Conservation (phyloP, 2,797 vertebrate genomes). For the Sebastes kiyomatsui region DNA sequence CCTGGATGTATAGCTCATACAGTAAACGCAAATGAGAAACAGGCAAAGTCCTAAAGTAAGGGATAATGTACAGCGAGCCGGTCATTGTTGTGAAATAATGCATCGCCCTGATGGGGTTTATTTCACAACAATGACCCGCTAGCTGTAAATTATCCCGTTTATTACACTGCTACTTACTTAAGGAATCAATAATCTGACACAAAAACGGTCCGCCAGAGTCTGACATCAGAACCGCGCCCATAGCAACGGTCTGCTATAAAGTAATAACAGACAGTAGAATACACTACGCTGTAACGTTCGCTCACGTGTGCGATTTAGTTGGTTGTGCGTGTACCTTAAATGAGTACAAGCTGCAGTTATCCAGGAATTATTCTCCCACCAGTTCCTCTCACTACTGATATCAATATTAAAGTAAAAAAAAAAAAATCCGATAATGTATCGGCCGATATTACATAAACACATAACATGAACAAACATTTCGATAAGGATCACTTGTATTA, state of each 20-base stretch:
- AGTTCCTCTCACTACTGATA: not conserved
- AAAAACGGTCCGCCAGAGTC: no score
- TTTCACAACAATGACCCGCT: no score
- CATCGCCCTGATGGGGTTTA: no score
- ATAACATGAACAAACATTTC: not conserved
- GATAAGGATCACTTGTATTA: not conserved
- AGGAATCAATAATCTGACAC: no score
- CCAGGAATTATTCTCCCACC: not conserved
- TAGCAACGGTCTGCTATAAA: rapidly evolving
- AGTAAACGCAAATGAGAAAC: not conserved
- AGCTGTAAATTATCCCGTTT: no score
- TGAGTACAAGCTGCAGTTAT: no score
- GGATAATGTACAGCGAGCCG: no score
- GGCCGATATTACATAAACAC: not conserved
- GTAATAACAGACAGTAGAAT: no score
- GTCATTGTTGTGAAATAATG: no score
- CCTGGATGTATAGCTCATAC: not conserved
- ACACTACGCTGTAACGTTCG: not conserved
- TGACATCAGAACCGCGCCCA: no score
- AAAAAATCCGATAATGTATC: not conserved
- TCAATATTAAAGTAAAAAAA: not conserved
- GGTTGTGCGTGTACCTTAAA: not conserved
- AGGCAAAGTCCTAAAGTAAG: not conserved
- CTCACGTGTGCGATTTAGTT: not conserved
- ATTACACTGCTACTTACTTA: no score